A percentile compares a stretch with the other conserved stretches of the same genome.
phyloP scores from a whole-genome alignment of 2,888 invertebrate genomes.

The Trachelus iudaicus region DNA sequence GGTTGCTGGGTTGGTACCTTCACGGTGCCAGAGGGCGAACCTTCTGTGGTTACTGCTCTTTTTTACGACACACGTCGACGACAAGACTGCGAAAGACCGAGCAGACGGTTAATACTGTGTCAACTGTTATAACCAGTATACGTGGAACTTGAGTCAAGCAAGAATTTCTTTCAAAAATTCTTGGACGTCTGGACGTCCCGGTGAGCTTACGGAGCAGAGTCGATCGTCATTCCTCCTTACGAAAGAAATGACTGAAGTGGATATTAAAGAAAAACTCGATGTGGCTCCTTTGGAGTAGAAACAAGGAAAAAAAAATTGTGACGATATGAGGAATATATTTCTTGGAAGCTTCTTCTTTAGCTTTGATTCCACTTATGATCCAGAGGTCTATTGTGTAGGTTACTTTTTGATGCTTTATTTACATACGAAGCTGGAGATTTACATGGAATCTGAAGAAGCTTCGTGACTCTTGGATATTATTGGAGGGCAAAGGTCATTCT shows the following conservation, averaged over 20 bases:
- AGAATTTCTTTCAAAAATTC: background rate
- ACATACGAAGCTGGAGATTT: background rate
- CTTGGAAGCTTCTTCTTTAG: background rate
- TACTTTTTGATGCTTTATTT: background rate
- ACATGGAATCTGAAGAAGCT: background rate
- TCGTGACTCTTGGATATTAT: background rate
- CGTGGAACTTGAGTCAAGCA: background rate
- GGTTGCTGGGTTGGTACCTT: background rate
- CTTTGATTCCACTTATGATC: background rate
- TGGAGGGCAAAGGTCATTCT: background rate
- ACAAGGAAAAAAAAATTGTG: background rate
- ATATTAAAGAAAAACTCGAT: background rate
- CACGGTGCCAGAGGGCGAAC: background rate
- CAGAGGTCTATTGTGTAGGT: background rate
- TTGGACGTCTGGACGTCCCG: background rate
- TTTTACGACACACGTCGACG: slow-evolving; percentile 6
- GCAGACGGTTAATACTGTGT: background rate
- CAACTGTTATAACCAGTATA: background rate
- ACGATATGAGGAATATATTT: background rate
- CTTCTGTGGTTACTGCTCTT: slow-evolving; percentile 1
- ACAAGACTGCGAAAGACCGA: slow-evolving; percentile 1
- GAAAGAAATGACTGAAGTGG: background rate
- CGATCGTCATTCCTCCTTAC: background rate
- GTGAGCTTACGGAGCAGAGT: background rate
- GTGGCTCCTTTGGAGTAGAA: background rate